Percentiles rank a stretch among this genome's conserved stretches.
Conservation (phyloP, 1,140 invertebrate species). For the Mya arenaria region DNA sequence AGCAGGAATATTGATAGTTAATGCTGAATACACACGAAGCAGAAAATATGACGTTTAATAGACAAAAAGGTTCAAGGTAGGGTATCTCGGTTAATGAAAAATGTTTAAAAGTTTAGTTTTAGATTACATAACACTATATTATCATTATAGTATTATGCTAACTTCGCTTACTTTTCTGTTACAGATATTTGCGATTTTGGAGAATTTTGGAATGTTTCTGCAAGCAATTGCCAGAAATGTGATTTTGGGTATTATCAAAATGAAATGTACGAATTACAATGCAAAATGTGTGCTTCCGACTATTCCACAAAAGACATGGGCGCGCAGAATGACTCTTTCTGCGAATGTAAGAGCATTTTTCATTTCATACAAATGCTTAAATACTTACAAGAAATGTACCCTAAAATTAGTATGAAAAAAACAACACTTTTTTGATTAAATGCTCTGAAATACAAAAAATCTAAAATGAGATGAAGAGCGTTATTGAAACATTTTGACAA, state of each 20-base stretch:
- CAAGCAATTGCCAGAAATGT: not conserved
- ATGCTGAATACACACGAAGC: too few species aligned
- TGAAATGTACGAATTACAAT: not conserved
- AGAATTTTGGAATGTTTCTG: not conserved
- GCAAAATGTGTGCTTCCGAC: conserved; percentile 1
- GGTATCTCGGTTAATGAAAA: not conserved
- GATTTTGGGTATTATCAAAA: not conserved
- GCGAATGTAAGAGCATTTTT: conserved; percentile 22
- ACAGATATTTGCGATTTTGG: conserved; percentile 13
- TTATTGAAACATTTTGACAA: too few species aligned
- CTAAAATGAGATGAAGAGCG: too few species aligned
- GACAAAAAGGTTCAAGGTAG: too few species aligned
- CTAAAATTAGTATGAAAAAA: too few species aligned
- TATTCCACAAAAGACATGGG: not conserved
- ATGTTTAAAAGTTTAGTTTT: not conserved
- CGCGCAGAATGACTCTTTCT: not conserved
- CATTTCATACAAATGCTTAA: too few species aligned
- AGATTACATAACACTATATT: not conserved
- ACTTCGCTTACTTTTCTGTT: not conserved
- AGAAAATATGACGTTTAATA: too few species aligned
- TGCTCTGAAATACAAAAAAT: too few species aligned
- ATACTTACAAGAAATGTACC: too few species aligned
- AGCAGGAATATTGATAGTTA: too few species aligned
- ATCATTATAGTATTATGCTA: too few species aligned
- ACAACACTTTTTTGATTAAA: too few species aligned